Percentiles rank a stretch among this genome's conserved stretches.
These are phyloP conservation scores for Meandrina meandrites DNA, from an alignment of 92 coral and sea anemone species.

Conservation along the genomic window DNA sequence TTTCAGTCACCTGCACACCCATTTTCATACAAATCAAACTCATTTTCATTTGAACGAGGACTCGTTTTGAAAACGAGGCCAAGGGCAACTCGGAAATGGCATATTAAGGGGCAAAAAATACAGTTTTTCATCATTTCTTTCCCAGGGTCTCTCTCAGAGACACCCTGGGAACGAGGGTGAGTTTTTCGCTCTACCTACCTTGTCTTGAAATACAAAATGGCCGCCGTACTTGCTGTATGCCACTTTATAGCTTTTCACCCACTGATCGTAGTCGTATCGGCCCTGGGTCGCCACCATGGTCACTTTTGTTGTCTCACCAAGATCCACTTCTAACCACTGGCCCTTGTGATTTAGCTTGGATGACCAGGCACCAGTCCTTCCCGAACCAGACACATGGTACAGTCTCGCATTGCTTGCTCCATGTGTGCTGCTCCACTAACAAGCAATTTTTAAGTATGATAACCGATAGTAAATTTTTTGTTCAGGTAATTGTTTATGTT, in stretches of 20 bases:
- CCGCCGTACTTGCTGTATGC: constrained; percentile 1
- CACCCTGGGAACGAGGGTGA: no score
- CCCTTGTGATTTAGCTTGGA: constrained; percentile 2
- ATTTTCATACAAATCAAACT: no score
- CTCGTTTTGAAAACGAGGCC: no score
- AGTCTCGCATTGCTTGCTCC: constrained; percentile 3
- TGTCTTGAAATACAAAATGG: not conserved
- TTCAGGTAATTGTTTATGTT: no score
- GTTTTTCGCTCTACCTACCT: not conserved
- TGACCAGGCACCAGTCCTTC: constrained; percentile 1
- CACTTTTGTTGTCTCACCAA: constrained; percentile 3
- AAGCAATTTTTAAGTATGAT: not conserved
- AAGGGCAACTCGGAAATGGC: no score
- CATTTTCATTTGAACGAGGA: no score
- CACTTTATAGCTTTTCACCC: constrained; percentile 6
- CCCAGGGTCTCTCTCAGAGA: no score
- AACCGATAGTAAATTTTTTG: no score
- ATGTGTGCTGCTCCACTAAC: not conserved
- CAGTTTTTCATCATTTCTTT: no score
- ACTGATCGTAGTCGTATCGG: not conserved
- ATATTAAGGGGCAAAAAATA: no score
- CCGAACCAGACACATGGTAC: not conserved
- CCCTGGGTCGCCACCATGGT: constrained; percentile 21
- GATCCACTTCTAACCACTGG: constrained; percentile 25
- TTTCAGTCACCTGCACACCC: no score